Evolutionary conservation across 2,797 vertebrate genomes (phyloP), one percentile per base, ranked within the genome.

Genomic region (Alfaro cultratus): DNA sequence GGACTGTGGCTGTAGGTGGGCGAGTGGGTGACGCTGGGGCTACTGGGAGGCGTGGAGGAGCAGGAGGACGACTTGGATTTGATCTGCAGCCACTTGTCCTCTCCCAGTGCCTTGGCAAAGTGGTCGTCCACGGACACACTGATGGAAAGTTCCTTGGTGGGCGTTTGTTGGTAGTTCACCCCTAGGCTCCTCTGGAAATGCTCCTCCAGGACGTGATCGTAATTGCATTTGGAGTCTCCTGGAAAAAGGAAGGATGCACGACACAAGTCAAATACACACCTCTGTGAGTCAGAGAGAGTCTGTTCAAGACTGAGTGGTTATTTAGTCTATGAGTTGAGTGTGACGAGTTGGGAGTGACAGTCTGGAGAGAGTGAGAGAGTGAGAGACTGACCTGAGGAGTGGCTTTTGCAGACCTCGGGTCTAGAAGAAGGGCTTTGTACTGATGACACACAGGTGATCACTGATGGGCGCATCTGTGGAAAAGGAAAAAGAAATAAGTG

Each of bases 111-210:
- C 86, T 96, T 96, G 91, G 96, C 94, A 10, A 97, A 97, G 87
- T 97, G 96, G 86, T 96, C 96, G 5, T 97, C 96, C 0, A 97
- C 96, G 0, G 96, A 96, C 47, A 96, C 93, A 15, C 95, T 95
- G 93, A 96, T 95, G 80, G 96, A 95, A 39, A 94, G 89, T 86
- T 94, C 94, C 90, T 89, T 91, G 74, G 94, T 83, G 41, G 74
- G 85, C 49, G 86, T 75, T 55, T 85, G 91, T 73, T 94, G 94
- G 90, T 96, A 97, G 87, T 94, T 88, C 26, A 85, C 77, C 0
- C 96, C 96, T 1, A 97, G 95, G 86, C 96, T 97, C 51, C 94
- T 90, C 85, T 96, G 93, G 91, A 97, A 97, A 75, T 97, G 96
- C 86, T 97, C 96, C 21, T 97, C 96, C 0, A 96, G 94, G 26